Evolutionary conservation across 37 sponge, comb jelly and placozoan genomes (phyloP), one percentile per base, ranked within the genome.

Genomic region (Beroe forskalii): DNA sequence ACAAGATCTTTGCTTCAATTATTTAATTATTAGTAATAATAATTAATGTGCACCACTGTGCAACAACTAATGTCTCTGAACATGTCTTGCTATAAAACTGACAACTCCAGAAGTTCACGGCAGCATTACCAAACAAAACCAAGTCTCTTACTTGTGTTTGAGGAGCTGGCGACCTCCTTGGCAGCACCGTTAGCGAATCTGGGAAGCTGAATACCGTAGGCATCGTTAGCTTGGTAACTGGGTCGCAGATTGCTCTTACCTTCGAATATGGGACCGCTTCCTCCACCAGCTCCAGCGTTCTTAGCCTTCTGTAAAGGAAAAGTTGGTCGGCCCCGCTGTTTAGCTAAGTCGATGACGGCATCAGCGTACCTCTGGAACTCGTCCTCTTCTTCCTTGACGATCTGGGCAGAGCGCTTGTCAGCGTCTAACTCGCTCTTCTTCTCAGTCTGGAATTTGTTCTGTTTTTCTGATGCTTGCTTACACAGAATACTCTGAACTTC

Each of bases 301-400:
- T 72, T 72, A 22, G 75, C 75, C 30, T 72, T 72, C 1, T 35
- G 3, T 17, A 72, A 39, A 30, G 75, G 75, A 3, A 35, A 35
- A 20, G 35, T 39, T 14, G 75, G 75, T 33, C 75, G 75, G 0
- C 75, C 75, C 23, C 75, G 75, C 20, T 72, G 40, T 39, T 72
- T 72, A 4, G 75, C 75, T 8, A 37, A 12, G 19, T 72, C 75
- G 75, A 72, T 72, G 30, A 72, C 75, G 35, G 75, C 75, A 72
- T 72, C 75, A 35, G 75, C 75, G 39, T 72, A 72, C 39, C 75
- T 72, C 39, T 72, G 75, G 38, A 72, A 72, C 40, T 72, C 75
- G 22, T 72, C 75, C 40, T 72, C 75, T 20, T 72, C 75, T 72
- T 72, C 75, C 75, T 72, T 72, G 38, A 72, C 75, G 39, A 72